Evolutionary conservation across 2,797 vertebrate species (phyloP).

Genomic region (Labroides dimidiatus): DNA sequence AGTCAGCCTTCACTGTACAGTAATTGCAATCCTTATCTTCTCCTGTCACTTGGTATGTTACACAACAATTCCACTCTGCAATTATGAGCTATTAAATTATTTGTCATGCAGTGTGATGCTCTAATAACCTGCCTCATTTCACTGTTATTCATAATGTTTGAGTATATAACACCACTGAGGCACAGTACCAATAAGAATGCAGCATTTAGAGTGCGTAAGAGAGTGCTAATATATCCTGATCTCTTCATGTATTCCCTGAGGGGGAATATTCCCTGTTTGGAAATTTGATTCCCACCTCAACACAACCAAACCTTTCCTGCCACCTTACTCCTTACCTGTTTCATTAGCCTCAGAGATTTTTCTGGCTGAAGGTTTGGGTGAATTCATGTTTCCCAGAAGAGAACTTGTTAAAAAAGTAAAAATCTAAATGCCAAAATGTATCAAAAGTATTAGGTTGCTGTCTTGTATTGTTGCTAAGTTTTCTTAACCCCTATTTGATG

Average conservation of each 20-base stretch:
- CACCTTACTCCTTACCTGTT: not conserved
- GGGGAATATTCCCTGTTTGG: too few species aligned
- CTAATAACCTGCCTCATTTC: conserved; percentile 10
- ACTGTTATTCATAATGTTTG: not conserved
- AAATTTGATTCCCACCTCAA: not conserved
- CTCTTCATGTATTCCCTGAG: not conserved
- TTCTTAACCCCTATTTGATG: too few species aligned
- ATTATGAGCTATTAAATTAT: conserved; percentile 36
- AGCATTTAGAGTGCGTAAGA: not conserved
- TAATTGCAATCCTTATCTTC: conserved; percentile 53
- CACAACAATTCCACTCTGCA: conserved; percentile 3
- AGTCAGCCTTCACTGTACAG: conserved; percentile 33
- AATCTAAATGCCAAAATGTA: too few species aligned
- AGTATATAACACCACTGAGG: not conserved
- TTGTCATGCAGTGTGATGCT: conserved; percentile 14
- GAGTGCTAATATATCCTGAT: not conserved
- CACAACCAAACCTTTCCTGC: not conserved
- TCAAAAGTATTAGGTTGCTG: too few species aligned
- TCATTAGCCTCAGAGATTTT: too few species aligned
- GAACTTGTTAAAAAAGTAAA: too few species aligned
- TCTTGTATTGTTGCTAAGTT: too few species aligned
- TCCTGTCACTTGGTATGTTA: conserved; percentile 10
- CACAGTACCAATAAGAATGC: not conserved
- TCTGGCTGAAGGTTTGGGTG: too few species aligned
- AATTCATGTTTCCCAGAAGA: too few species aligned